Base-by-base conservation (phyloP, 2,113 vertebrate genomes). In the Tringa solitaria region DNA sequence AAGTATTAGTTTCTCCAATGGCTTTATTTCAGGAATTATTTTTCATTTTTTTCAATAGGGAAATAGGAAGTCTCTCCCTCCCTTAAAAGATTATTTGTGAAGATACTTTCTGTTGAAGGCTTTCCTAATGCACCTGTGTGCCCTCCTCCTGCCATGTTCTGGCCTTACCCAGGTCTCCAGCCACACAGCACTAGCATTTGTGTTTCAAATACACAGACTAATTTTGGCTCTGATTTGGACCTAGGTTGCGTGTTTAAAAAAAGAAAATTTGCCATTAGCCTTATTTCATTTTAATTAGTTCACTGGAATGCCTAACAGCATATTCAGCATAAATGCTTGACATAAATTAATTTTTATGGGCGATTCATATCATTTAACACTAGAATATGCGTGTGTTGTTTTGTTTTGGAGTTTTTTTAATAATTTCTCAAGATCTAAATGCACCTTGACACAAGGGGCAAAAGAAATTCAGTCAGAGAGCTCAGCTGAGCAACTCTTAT, bases 261-360 rank as follows among this genome's bases (percentile, higher is more conserved):
- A 95, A 79, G 61, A 82, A 93, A 88, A 82, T 37, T 18, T 70
- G 50, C 77, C 13, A n/a, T 95, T 95, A 76, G 60, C 65, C 84
- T 89, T 84, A 75, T 95, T 96, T 91, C 30, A 56, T 82, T 93
- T 84, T 95, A 95, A 89, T 91, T 96, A 89, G 77, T 81, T 94
- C 80, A 35, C 69, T 78, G 65, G 60, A 68, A 68, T 17, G 60
- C 77, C 67, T 84, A 39, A 78, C 33, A 84, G 84, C 74, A 12
- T 32, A 53, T 87, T 91, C 77, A 39, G 64, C 61, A 9, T 56
- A 60, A 91, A 68, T 6, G 45, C 33, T 84, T 82, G 60, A 59
- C 65, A 59, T 74, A 59, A 86, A 84, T 81, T 33, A 43, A 17
- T 89, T 70, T 53, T 75, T 78, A 82, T 64, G 21, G 53, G 19